Conservation (phyloP, 2,888 invertebrate species). For the Xanthorhoe spadicearia region DNA sequence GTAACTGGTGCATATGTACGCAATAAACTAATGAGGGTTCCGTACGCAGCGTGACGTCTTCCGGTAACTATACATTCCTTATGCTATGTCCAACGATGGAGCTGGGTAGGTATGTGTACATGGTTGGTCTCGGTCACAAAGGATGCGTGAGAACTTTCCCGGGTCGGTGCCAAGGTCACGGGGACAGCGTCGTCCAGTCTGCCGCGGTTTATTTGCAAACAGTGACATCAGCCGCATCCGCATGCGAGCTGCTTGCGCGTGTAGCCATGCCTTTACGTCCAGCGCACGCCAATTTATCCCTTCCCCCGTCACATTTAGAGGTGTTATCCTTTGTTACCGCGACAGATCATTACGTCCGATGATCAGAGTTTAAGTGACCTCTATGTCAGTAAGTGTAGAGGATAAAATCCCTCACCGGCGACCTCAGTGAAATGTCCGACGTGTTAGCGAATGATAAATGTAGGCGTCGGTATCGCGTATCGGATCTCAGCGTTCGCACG, state of each 20-base stretch:
- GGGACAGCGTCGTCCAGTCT: conserved; percentile 77
- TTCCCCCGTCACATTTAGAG: conserved; percentile 77
- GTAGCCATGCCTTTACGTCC: conserved; percentile 64
- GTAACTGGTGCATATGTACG: conserved; percentile 72
- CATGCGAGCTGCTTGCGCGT: conserved; percentile 69
- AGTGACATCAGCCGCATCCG: conserved; percentile 73
- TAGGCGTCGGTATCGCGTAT: conserved; percentile 84
- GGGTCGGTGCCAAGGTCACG: conserved; percentile 65
- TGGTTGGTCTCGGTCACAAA: conserved; percentile 38
- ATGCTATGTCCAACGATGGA: conserved; percentile 32
- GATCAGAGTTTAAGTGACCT: conserved; percentile 61
- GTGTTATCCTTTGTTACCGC: conserved; percentile 77
- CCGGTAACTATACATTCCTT: conserved; percentile 54
- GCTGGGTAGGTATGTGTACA: conserved; percentile 18
- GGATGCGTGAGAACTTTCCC: conserved; percentile 68
- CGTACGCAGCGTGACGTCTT: conserved; percentile 73
- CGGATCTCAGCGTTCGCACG: conserved; percentile 84
- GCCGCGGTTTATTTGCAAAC: conserved; percentile 67
- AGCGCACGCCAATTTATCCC: conserved; percentile 73
- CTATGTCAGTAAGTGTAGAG: conserved; percentile 66
- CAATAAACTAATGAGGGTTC: conserved; percentile 69
- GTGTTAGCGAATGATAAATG: conserved; percentile 85
- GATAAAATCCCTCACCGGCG: conserved; percentile 66
- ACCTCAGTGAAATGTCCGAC: conserved; percentile 81
- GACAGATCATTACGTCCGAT: conserved; percentile 73